These are phyloP conservation scores for Psilopogon haemacephalus DNA, from an alignment of 2,113 vertebrate species.

Conservation along the genomic window DNA sequence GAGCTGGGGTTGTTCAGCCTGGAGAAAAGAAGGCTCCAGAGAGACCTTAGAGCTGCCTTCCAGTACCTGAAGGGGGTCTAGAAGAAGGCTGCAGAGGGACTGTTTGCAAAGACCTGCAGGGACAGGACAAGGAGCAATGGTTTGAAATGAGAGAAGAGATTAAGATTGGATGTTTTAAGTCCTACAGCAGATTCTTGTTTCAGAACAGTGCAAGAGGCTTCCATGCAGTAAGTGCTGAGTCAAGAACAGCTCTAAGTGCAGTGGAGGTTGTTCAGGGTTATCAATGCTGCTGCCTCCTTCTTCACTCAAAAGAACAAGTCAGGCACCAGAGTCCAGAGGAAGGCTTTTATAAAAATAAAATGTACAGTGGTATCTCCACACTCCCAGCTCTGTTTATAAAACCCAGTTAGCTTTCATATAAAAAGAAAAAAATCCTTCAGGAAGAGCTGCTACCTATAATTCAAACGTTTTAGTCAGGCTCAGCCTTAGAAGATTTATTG, in stretches of 20 bases:
- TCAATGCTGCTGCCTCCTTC: background rate
- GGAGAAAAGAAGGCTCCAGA: too few relatives aligned
- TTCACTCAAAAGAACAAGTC: background rate
- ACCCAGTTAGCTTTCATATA: background rate
- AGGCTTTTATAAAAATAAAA: conserved; percentile 59
- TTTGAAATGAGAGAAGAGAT: too few relatives aligned
- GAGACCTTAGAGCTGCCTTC: too few relatives aligned
- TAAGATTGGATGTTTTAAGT: background rate
- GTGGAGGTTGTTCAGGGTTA: background rate
- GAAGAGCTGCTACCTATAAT: background rate
- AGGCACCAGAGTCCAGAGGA: background rate
- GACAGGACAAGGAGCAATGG: too few relatives aligned
- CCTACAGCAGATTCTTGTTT: background rate
- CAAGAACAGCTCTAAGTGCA: background rate
- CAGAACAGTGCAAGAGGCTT: background rate
- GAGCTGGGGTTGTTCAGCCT: too few relatives aligned
- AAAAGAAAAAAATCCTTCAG: conserved; percentile 49
- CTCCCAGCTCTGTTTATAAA: background rate
- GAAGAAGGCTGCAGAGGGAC: too few relatives aligned
- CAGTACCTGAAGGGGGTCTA: too few relatives aligned
- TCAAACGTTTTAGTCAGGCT: background rate
- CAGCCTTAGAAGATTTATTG: conserved; percentile 1
- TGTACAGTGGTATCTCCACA: background rate
- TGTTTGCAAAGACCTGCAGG: too few relatives aligned
- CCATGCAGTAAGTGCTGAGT: background rate